These are phyloP conservation scores for Bujurquina vittata DNA, from an alignment of 2,113 vertebrate species.

Conservation along the genomic window DNA sequence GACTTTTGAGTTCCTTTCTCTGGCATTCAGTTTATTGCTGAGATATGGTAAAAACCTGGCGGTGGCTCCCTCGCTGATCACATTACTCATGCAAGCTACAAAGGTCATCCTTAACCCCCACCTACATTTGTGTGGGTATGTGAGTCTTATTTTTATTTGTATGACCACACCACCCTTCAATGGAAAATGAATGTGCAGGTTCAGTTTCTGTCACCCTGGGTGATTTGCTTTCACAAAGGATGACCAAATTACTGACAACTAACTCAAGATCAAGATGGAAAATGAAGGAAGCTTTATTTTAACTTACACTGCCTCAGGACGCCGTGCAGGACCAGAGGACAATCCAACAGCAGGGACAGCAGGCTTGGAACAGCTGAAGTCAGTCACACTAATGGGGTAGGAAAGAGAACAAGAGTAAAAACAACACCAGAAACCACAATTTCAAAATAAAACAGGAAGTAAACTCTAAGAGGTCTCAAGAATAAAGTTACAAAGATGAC, in stretches of 20 bases:
- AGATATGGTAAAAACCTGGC: background rate
- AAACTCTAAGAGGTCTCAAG: background rate
- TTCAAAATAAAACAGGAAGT: slow-evolving; percentile 1
- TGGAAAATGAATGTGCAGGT: background rate
- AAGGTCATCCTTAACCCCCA: background rate
- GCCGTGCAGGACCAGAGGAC: background rate
- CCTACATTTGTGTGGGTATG: background rate
- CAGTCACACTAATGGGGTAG: background rate
- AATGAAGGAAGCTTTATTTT: background rate
- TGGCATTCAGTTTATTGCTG: too few relatives aligned
- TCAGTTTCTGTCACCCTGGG: slow-evolving; percentile 22
- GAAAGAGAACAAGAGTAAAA: background rate
- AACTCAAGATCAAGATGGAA: background rate
- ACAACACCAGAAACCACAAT: background rate
- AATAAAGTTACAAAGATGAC: background rate
- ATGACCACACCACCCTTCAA: background rate
- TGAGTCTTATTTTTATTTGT: background rate
- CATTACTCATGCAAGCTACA: background rate
- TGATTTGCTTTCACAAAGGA: background rate
- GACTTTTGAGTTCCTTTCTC: too few relatives aligned
- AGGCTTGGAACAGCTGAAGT: background rate
- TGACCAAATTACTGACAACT: background rate
- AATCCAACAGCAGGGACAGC: background rate
- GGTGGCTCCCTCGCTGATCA: background rate
- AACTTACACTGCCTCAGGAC: background rate